A percentile compares a stretch with the other conserved stretches of the same genome.
Evolutionary conservation across 2,888 invertebrate genomes (phyloP).

Genomic region (Watsonalla cultraria): DNA sequence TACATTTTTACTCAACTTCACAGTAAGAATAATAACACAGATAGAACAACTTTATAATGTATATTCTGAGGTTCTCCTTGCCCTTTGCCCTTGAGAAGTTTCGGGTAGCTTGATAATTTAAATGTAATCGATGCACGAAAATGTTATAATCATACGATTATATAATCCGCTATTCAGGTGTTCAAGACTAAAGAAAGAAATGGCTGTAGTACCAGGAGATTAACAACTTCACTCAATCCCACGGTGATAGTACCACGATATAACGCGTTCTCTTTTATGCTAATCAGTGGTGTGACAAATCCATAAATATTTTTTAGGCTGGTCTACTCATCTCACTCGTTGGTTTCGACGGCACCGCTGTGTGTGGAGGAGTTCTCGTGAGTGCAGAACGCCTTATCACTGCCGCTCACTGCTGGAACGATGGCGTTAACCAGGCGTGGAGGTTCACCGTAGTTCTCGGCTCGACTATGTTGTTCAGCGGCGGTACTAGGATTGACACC

Average conservation of each 20-base stretch:
- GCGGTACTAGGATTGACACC: constrained; percentile 40
- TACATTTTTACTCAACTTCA: background rate
- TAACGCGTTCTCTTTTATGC: constrained; percentile 1
- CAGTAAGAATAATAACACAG: no score
- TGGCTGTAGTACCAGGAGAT: no score
- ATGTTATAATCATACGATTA: no score
- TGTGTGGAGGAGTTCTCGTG: constrained; percentile 52
- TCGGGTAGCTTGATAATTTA: no score
- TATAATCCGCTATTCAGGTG: no score
- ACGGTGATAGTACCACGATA: background rate
- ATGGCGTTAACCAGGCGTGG: constrained; percentile 42
- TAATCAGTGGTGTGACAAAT: background rate
- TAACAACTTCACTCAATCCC: background rate
- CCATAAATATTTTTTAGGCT: constrained; percentile 16
- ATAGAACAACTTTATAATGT: no score
- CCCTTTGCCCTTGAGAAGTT: no score
- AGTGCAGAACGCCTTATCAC: constrained; percentile 29
- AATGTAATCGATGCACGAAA: no score
- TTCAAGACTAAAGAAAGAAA: no score
- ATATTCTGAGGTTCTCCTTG: no score
- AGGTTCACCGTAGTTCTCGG: constrained; percentile 47
- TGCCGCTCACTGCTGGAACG: constrained; percentile 53
- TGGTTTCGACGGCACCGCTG: constrained; percentile 18
- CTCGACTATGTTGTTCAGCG: constrained; percentile 37
- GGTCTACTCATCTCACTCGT: constrained; percentile 27